A percentile compares a stretch with the other conserved stretches of the same genome.
Evolutionary conservation across 2,797 vertebrate genomes (phyloP).

Genomic region (Scomberomorus guttatus): DNA sequence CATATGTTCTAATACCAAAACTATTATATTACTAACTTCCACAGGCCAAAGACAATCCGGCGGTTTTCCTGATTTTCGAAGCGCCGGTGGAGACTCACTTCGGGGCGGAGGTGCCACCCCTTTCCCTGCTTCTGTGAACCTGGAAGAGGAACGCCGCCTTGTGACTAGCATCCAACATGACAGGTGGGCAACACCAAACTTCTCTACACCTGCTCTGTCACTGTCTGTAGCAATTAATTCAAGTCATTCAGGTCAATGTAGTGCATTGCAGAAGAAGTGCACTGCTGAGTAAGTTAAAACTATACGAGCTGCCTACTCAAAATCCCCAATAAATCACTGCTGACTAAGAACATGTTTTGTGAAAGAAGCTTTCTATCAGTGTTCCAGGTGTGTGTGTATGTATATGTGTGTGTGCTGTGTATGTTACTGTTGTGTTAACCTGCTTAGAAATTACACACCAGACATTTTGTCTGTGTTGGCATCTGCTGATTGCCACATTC

Average conservation of each 20-base stretch:
- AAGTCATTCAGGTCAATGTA: background rate
- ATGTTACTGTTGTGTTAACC: conserved; percentile 16
- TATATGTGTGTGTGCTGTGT: background rate
- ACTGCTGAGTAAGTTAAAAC: conserved; percentile 2
- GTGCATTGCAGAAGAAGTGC: background rate
- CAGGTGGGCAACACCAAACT: conserved; percentile 67
- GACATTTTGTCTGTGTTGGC: conserved; percentile 35
- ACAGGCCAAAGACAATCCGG: conserved; percentile 78
- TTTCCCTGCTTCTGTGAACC: conserved; percentile 38
- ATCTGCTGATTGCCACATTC: conserved; percentile 64
- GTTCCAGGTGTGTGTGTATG: conserved; percentile 6
- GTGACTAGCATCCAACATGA: conserved; percentile 75
- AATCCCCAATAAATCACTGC: background rate
- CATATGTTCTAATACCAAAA: conserved; percentile 38
- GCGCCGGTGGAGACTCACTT: conserved; percentile 38
- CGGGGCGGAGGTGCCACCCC: conserved; percentile 25
- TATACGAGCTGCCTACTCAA: background rate
- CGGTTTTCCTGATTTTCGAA: conserved; percentile 74
- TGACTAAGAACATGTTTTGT: conserved; percentile 2
- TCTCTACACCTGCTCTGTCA: conserved; percentile 9
- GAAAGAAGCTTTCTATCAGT: background rate
- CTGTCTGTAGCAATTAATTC: background rate
- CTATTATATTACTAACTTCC: conserved; percentile 32
- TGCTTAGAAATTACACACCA: conserved; percentile 40
- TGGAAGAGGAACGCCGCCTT: conserved; percentile 70